A percentile compares a stretch with the other conserved stretches of the same genome.
Conservation (phyloP, 2,113 vertebrate species). For the Strix uralensis region DNA sequence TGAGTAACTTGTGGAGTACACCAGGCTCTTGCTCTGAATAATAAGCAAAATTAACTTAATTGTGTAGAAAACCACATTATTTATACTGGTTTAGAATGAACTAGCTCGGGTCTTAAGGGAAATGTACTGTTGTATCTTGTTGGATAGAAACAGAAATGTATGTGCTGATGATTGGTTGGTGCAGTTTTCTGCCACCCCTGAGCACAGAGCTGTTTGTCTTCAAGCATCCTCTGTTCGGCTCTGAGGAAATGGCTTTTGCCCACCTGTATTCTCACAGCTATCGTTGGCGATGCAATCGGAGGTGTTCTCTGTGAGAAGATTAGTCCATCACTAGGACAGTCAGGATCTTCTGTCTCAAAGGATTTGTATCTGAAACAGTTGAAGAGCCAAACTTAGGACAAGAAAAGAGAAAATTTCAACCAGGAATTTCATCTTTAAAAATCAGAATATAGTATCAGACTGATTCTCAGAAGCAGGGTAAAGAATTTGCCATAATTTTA, state of each 20-base stretch:
- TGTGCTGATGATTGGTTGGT: not conserved
- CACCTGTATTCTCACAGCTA: not conserved
- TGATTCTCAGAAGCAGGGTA: not conserved
- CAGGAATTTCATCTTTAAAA: not conserved
- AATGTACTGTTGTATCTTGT: not conserved
- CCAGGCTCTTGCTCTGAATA: not conserved
- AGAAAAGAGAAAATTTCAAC: not conserved
- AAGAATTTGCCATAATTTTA: not conserved
- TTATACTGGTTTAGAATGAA: not conserved
- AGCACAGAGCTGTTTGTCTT: not conserved
- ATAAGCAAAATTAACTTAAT: slow-evolving; percentile 22
- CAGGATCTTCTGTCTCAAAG: not conserved
- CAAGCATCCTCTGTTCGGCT: not conserved
- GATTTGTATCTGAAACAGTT: not conserved
- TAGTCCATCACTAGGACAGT: not conserved
- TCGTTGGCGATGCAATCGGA: not conserved
- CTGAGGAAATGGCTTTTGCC: not conserved
- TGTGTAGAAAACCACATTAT: not conserved
- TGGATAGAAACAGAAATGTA: not conserved
- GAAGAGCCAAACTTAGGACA: not conserved
- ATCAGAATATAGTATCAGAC: not conserved
- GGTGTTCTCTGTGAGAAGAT: not conserved
- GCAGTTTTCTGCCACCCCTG: not conserved
- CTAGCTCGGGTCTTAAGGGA: not conserved
- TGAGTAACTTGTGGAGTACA: not conserved